Base-by-base conservation (phyloP, 2,888 invertebrate species). In the Venusia cambrica region DNA sequence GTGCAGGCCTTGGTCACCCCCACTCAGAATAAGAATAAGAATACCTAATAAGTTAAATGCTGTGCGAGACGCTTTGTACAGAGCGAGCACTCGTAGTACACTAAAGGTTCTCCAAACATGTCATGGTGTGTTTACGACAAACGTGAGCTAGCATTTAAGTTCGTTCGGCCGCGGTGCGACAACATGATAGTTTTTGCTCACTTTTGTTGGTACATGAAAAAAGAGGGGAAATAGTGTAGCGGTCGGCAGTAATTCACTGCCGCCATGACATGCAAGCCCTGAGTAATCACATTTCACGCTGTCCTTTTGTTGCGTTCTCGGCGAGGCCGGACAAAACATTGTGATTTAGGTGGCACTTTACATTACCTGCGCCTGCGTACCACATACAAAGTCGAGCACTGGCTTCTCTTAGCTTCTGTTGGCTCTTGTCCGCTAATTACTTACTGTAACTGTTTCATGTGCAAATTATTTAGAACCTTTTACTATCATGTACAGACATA, bases 241-340 rank as follows among this genome's bases (percentile, higher is more conserved):
- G 28, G 42, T 43, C 45, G 51, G 49, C 56, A 61, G 75, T 83
- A 77, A 79, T 72, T 83, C 75, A 79, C 69, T 67, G 62, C 59
- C 62, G 67, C 61, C 75, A 72, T 74, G 73, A 71, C 76, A 73
- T 72, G 73, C 73, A 74, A 71, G 71, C 73, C 54, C 60, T 73
- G 76, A 74, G 73, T 80, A 81, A 79, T 83, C 73, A 79, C 84
- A 74, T 79, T 78, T 73, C 75, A 62, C 78, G 77, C 70, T 66
- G 65, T 74, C 73, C 72, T 68, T 80, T 80, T 81, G 77, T 77
- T 66, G 55, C 52, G 63, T 32, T 48, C 52, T 62, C 66, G 51
- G 62, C 57, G 55, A 62, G 56, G 52, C 55, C 44, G 52, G 57
- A 60, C 58, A 75, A 73, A 73, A 73, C 73, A 52, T 56, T 49